Evolutionary conservation across 2,797 vertebrate species (phyloP).

Genomic region (Crenuchus spilurus): DNA sequence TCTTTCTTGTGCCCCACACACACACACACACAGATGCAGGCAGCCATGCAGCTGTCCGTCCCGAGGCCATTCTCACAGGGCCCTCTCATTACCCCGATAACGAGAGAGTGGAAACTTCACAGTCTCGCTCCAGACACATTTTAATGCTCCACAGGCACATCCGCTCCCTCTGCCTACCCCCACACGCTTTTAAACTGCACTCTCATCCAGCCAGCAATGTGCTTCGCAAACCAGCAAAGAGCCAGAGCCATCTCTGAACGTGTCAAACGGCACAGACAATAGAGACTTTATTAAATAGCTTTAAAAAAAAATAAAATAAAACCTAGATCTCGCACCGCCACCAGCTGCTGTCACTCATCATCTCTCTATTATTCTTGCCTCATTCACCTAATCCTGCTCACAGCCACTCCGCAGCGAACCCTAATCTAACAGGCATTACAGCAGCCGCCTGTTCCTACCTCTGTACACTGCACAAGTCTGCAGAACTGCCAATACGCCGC

Average conservation of each 20-base stretch:
- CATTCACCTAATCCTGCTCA: constrained; percentile 34
- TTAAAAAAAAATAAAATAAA: not conserved
- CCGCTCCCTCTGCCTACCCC: constrained; percentile 54
- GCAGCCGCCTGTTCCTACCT: not conserved
- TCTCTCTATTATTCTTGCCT: constrained; percentile 46
- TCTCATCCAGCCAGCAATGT: not conserved
- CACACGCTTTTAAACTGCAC: constrained; percentile 13
- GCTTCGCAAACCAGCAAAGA: constrained; percentile 17
- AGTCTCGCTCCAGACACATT: constrained; percentile 69
- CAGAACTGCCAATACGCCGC: constrained; percentile 18
- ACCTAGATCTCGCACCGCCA: not conserved
- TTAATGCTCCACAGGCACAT: constrained; percentile 69
- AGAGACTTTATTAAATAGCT: constrained; percentile 54
- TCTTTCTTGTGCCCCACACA: constrained; percentile 15
- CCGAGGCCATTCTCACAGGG: constrained; percentile 52
- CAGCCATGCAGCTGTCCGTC: constrained; percentile 43
- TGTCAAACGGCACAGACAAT: constrained; percentile 54
- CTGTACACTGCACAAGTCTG: constrained; percentile 20
- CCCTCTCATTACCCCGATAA: constrained; percentile 61
- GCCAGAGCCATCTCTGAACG: constrained; percentile 50
- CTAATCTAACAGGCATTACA: constrained; percentile 41
- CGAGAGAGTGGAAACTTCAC: constrained; percentile 62
- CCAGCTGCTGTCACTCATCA: constrained; percentile 35
- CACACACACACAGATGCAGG: constrained; percentile 19
- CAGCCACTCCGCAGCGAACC: constrained; percentile 33